A percentile compares a stretch with the other conserved stretches of the same genome.
Conservation (phyloP, 2,797 vertebrate genomes). For the Fistularia tabacaria region DNA sequence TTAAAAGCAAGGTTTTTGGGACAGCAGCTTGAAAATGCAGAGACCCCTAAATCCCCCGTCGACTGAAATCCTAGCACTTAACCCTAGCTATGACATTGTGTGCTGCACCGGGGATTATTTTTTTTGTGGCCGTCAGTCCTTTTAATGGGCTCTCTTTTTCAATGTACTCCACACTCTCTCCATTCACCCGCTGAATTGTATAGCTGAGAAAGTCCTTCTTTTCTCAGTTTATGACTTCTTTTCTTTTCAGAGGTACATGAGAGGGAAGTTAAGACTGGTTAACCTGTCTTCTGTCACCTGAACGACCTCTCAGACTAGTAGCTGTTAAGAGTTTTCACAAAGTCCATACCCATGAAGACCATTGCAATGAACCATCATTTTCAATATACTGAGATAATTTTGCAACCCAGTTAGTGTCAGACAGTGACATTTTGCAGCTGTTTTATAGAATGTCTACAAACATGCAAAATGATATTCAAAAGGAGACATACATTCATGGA, state of each 20-base stretch:
- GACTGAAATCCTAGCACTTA: slow-evolving; percentile 85
- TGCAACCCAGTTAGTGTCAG: slow-evolving; percentile 3
- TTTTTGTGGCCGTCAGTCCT: slow-evolving; percentile 54
- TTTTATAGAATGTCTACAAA: too few species aligned
- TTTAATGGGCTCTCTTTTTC: slow-evolving; percentile 65
- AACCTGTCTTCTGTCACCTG: slow-evolving; percentile 42
- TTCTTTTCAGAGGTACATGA: slow-evolving; percentile 49
- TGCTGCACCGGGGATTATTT: slow-evolving; percentile 65
- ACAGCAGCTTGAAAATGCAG: slow-evolving; percentile 72
- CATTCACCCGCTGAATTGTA: slow-evolving; percentile 54
- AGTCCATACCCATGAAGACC: slow-evolving; percentile 11
- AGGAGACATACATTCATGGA: too few species aligned
- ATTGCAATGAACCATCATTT: slow-evolving; percentile 7
- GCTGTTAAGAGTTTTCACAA: slow-evolving; percentile 12
- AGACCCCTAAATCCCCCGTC: slow-evolving; percentile 73
- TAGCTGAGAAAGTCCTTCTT: slow-evolving; percentile 22
- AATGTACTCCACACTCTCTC: slow-evolving; percentile 57
- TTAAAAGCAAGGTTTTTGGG: slow-evolving; percentile 61
- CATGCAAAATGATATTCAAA: too few species aligned
- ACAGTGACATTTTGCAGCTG: not conserved
- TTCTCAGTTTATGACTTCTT: slow-evolving; percentile 45
- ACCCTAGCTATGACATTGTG: slow-evolving; percentile 78
- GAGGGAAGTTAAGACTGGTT: slow-evolving; percentile 40
- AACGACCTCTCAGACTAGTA: slow-evolving; percentile 21
- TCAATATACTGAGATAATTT: not conserved